These are phyloP conservation scores for Xiphophorus birchmanni DNA, from an alignment of 2,797 vertebrate species.

Conservation along the genomic window DNA sequence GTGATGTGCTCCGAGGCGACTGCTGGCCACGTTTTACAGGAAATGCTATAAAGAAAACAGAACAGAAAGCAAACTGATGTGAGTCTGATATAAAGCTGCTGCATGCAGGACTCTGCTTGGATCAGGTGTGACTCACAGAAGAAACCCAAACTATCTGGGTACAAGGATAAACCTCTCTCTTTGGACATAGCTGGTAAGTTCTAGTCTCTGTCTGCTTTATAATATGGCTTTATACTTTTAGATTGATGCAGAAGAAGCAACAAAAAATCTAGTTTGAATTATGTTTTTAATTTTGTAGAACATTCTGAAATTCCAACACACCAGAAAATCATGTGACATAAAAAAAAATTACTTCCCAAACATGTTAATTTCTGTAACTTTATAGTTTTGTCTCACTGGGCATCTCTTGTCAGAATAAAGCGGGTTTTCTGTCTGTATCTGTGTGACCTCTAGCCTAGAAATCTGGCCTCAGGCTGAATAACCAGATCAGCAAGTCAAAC, in stretches of 20 bases:
- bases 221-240: background rate
- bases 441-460: background rate
- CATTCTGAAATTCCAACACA: background rate
- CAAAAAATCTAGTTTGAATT: background rate
- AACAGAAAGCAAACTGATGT: background rate
- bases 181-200: constrained; percentile 21
- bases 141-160: background rate
- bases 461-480: background rate
- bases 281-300: background rate
- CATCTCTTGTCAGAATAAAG: background rate
- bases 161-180: background rate
- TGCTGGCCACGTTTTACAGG: background rate
- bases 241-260: background rate
- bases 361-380: background rate
- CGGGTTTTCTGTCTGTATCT: too few relatives aligned
- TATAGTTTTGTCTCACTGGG: background rate
- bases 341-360: background rate
- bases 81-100: background rate
- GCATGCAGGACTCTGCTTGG: background rate
- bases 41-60: constrained; percentile 1
- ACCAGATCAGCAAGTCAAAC: background rate
- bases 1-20: background rate
- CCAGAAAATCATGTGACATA: background rate
- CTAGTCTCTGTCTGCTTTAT: background rate
- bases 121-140: constrained; percentile 23